Conservation (phyloP, 1,140 invertebrate species). For the Lycorma delicatula region DNA sequence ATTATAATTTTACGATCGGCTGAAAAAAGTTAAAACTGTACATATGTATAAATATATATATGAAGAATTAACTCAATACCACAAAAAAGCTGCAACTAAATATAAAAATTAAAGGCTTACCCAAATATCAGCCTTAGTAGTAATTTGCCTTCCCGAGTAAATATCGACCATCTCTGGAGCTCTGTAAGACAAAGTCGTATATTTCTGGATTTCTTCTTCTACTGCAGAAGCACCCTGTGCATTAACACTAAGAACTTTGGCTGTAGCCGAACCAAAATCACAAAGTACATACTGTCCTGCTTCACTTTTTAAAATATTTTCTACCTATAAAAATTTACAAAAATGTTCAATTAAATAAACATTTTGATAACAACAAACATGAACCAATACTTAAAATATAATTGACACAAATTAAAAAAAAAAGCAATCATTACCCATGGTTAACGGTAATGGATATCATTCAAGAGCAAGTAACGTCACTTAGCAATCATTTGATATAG, state of each 20-base stretch:
- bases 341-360: no score
- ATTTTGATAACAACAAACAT: no score
- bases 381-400: no score
- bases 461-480: no score
- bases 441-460: no score
- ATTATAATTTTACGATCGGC: no score
- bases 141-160: slow-evolving; percentile 78
- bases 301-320: slow-evolving; percentile 79
- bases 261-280: slow-evolving; percentile 86
- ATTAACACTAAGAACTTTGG: slow-evolving; percentile 61
- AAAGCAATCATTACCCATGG: no score
- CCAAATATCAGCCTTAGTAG: slow-evolving; percentile 91
- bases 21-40: no score
- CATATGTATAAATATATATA: no score
- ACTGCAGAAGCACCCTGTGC: slow-evolving; percentile 58
- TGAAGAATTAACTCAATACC: not conserved
- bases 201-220: slow-evolving; percentile 90
- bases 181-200: slow-evolving; percentile 88
- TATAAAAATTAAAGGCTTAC: slow-evolving; percentile 40
- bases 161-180: slow-evolving; percentile 95
- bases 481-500: no score
- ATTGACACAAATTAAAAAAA: no score
- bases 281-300: slow-evolving; percentile 72
- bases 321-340: slow-evolving; percentile 49
- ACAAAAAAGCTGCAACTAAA: not conserved